A percentile compares a stretch with the other conserved stretches of the same genome.
These are phyloP conservation scores for Acleris literana DNA, from an alignment of 2,888 invertebrate genomes.

Conservation along the genomic window DNA sequence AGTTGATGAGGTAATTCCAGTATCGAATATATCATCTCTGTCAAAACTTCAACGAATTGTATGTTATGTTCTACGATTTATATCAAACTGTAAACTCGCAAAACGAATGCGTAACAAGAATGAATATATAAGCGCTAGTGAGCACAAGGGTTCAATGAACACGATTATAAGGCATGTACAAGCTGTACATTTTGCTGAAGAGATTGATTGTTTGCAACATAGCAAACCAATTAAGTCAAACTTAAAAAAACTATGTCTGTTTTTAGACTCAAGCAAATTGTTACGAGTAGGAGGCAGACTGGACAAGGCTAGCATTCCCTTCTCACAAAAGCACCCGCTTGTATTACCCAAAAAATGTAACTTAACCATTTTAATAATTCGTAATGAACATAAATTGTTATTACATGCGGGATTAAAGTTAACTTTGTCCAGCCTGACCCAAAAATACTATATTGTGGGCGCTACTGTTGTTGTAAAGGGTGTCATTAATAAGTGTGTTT, in stretches of 20 bases:
- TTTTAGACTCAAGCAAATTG: neutral
- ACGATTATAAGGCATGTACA: too few species aligned
- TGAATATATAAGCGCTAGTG: too few species aligned
- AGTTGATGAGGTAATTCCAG: slow-evolving; percentile 4
- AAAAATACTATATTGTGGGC: slow-evolving; percentile 15
- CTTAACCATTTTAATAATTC: neutral
- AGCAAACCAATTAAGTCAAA: too few species aligned
- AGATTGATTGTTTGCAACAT: too few species aligned
- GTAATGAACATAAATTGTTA: too few species aligned
- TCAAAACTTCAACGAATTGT: slow-evolving; percentile 12
- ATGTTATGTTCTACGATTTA: neutral
- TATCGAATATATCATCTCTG: slow-evolving; percentile 13
- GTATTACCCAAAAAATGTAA: slow-evolving; percentile 7
- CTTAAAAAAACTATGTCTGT: too few species aligned
- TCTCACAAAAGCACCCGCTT: slow-evolving; percentile 18
- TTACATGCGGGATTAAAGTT: too few species aligned
- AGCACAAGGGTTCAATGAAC: too few species aligned
- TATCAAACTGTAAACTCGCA: neutral
- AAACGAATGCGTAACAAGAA: too few species aligned
- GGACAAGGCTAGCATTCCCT: slow-evolving; percentile 19
- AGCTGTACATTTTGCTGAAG: too few species aligned
- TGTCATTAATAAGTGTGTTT: slow-evolving; percentile 6
- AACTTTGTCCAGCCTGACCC: neutral
- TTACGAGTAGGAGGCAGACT: slow-evolving; percentile 15
- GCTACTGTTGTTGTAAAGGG: slow-evolving; percentile 6